These are phyloP conservation scores for Liparis tanakae DNA, from an alignment of 2,797 vertebrate genomes.

Conservation along the genomic window DNA sequence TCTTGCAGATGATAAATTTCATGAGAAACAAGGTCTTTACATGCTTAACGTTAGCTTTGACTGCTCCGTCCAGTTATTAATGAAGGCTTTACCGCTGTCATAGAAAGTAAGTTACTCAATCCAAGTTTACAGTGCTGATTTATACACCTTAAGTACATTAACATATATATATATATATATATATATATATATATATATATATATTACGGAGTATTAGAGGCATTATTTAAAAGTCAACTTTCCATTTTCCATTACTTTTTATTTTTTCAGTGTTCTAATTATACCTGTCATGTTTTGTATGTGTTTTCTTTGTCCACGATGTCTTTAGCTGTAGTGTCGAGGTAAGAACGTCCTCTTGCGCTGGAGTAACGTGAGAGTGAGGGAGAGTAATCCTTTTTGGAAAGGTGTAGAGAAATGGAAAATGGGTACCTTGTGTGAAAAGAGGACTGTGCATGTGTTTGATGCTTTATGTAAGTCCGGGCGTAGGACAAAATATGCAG, in stretches of 20 bases:
- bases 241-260: constrained; percentile 70
- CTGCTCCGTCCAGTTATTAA: constrained; percentile 64
- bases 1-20: constrained; percentile 51
- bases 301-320: constrained; percentile 67
- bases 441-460: constrained; percentile 89
- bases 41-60: constrained; percentile 67
- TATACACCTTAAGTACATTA: constrained; percentile 79
- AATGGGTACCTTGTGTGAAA: constrained; percentile 74
- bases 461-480: constrained; percentile 89
- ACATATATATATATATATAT: constrained; percentile 47
- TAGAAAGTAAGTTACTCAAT: constrained; percentile 72
- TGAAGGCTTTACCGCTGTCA: constrained; percentile 68
- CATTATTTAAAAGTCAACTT: constrained; percentile 84
- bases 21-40: constrained; percentile 51
- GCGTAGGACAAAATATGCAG: constrained; percentile 90
- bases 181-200: constrained; percentile 28
- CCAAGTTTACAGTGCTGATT: constrained; percentile 79
- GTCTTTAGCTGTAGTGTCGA: constrained; percentile 68
- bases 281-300: constrained; percentile 67
- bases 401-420: constrained; percentile 52
- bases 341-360: constrained; percentile 74
- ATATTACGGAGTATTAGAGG: constrained; percentile 79
- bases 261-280: constrained; percentile 76
- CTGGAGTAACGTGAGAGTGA: constrained; percentile 77
- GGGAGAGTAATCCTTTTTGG: constrained; percentile 55